Evolutionary conservation across 1,140 invertebrate species (phyloP).

Genomic region (Drosophila parvula): DNA sequence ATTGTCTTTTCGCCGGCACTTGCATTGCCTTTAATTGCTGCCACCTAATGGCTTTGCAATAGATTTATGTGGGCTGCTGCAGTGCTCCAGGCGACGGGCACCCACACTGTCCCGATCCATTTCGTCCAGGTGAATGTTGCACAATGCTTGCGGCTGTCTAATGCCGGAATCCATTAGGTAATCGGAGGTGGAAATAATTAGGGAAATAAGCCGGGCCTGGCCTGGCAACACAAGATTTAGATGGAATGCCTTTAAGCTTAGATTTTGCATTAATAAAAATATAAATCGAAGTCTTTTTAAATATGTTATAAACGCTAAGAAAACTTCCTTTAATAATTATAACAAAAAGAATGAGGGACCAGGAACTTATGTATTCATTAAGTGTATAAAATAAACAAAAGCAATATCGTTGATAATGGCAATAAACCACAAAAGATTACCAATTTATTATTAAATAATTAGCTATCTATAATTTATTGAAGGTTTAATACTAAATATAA

Average conservation of each 20-base stretch:
- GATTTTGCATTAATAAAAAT: not conserved
- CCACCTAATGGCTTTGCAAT: conserved; percentile 44
- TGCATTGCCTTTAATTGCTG: conserved; percentile 63
- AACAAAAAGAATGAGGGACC: too few relatives aligned
- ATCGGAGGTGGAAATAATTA: conserved; percentile 34
- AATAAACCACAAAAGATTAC: too few relatives aligned
- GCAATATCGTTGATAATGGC: too few relatives aligned
- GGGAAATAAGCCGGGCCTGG: conserved; percentile 1
- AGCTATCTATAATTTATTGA: too few relatives aligned
- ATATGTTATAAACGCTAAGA: not conserved
- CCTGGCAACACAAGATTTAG: not conserved
- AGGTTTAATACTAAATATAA: too few relatives aligned
- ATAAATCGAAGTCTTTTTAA: too few relatives aligned
- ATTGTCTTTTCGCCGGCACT: conserved; percentile 49
- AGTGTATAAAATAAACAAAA: not conserved
- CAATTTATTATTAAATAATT: too few relatives aligned
- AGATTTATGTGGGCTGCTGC: conserved; percentile 27
- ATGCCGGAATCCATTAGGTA: conserved; percentile 36
- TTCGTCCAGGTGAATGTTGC: conserved; percentile 25
- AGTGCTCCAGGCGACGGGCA: conserved; percentile 9
- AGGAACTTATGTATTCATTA: too few relatives aligned
- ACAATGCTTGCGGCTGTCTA: conserved; percentile 20
- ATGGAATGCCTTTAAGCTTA: not conserved
- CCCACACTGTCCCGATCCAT: conserved; percentile 20
- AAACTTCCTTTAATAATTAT: too few relatives aligned